Conservation (phyloP, 2,888 invertebrate genomes). For the Taenaris catops region DNA sequence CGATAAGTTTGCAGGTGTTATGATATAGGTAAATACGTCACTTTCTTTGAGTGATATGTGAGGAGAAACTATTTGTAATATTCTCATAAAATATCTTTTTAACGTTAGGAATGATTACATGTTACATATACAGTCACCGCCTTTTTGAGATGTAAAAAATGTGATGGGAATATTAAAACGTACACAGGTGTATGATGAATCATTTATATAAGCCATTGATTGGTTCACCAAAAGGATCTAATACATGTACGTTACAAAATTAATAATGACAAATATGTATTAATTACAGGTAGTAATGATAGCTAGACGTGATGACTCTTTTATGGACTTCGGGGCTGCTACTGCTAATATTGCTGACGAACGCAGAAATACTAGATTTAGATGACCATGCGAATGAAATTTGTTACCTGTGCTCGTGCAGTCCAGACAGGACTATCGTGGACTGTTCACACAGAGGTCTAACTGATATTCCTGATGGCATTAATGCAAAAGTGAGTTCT, state of each 20-base stretch:
- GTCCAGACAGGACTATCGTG: conserved; percentile 40
- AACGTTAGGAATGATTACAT: too few species aligned
- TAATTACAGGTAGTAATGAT: conserved; percentile 61
- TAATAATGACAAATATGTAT: background rate
- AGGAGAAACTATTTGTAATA: too few species aligned
- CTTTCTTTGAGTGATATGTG: too few species aligned
- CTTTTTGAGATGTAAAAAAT: conserved; percentile 4
- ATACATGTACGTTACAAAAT: background rate
- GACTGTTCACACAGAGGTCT: conserved; percentile 68
- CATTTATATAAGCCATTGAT: conserved; percentile 3
- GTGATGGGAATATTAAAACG: conserved; percentile 14
- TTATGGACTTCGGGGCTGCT: conserved; percentile 37
- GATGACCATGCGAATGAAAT: conserved; percentile 47
- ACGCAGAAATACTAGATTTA: conserved; percentile 41
- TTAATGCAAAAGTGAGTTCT: conserved; percentile 35
- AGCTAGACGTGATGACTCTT: conserved; percentile 52
- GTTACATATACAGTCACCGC: conserved; percentile 8
- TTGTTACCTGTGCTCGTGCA: conserved; percentile 56
- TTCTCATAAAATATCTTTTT: too few species aligned
- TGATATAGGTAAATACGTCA: too few species aligned
- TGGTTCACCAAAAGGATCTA: background rate
- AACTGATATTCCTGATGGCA: conserved; percentile 57
- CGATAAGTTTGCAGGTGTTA: too few species aligned
- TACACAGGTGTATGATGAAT: conserved; percentile 21
- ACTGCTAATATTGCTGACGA: conserved; percentile 34